phyloP scores from a whole-genome alignment of 2,113 vertebrate genomes.

The Nicator chloris region DNA sequence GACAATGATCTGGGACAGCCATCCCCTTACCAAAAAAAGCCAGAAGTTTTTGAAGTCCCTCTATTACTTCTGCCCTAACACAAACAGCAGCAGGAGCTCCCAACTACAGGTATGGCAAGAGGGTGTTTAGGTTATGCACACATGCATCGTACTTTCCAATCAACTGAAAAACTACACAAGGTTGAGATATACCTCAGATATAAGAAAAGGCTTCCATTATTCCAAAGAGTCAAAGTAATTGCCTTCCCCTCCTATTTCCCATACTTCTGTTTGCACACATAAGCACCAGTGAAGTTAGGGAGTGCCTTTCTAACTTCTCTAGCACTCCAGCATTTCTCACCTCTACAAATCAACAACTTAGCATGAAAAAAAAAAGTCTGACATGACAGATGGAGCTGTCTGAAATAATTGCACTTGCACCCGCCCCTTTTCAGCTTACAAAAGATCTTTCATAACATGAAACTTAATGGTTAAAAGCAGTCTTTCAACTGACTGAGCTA shows the following conservation, averaged over 20 bases:
- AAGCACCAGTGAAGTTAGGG: neutral
- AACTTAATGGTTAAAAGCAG: slow-evolving; percentile 34
- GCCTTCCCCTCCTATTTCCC: neutral
- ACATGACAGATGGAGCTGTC: slow-evolving; percentile 16
- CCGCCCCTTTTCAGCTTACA: neutral
- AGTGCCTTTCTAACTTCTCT: neutral
- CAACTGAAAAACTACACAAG: neutral
- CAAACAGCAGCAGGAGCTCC: neutral
- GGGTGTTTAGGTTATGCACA: neutral
- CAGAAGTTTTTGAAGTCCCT: neutral
- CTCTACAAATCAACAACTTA: slow-evolving; percentile 10
- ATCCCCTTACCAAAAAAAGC: neutral
- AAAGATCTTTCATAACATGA: slow-evolving; percentile 13
- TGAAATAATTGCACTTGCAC: neutral
- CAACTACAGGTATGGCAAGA: neutral
- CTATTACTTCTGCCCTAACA: neutral
- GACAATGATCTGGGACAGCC: neutral
- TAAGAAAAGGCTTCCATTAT: neutral
- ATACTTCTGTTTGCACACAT: neutral
- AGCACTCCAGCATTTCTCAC: slow-evolving; percentile 11
- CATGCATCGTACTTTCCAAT: neutral
- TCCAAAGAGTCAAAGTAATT: neutral
- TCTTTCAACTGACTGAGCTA: neutral
- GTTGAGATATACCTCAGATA: neutral
- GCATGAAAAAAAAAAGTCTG: neutral